Evolutionary conservation across 2,888 invertebrate genomes (phyloP).

Genomic region (Bibio marci): DNA sequence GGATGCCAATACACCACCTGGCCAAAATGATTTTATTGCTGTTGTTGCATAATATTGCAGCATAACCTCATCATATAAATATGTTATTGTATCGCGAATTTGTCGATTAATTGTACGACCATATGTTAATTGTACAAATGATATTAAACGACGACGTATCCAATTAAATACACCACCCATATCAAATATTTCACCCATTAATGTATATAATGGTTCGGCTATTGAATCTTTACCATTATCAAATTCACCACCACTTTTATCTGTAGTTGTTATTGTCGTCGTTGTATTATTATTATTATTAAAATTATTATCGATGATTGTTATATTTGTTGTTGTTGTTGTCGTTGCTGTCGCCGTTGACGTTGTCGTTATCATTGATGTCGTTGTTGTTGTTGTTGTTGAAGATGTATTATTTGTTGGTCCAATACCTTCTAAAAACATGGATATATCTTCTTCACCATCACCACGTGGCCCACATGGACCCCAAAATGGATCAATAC

Average conservation of each 20-base stretch:
- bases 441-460: slow-evolving; percentile 67
- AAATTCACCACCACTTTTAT: no score
- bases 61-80: slow-evolving; percentile 83
- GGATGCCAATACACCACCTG: slow-evolving; percentile 54
- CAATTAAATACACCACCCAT: slow-evolving; percentile 77
- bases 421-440: slow-evolving; percentile 52
- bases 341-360: no score
- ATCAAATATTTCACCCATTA: slow-evolving; percentile 80
- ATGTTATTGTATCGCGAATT: slow-evolving; percentile 70
- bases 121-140: slow-evolving; percentile 81
- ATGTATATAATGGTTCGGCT: slow-evolving; percentile 75
- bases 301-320: slow-evolving; percentile 18
- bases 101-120: slow-evolving; percentile 86
- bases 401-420: slow-evolving; percentile 22
- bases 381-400: slow-evolving; percentile 16
- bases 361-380: slow-evolving; percentile 16
- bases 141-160: slow-evolving; percentile 71
- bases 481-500: slow-evolving; percentile 30
- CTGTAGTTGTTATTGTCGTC: no score
- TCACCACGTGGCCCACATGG: slow-evolving; percentile 36
- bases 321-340: slow-evolving; percentile 17
- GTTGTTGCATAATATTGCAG: slow-evolving; percentile 70
- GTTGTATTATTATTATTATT: slow-evolving; percentile 15
- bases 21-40: slow-evolving; percentile 79
- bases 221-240: slow-evolving; percentile 61